phyloP scores from a whole-genome alignment of 2,797 vertebrate genomes.

The Potorous gilbertii region DNA sequence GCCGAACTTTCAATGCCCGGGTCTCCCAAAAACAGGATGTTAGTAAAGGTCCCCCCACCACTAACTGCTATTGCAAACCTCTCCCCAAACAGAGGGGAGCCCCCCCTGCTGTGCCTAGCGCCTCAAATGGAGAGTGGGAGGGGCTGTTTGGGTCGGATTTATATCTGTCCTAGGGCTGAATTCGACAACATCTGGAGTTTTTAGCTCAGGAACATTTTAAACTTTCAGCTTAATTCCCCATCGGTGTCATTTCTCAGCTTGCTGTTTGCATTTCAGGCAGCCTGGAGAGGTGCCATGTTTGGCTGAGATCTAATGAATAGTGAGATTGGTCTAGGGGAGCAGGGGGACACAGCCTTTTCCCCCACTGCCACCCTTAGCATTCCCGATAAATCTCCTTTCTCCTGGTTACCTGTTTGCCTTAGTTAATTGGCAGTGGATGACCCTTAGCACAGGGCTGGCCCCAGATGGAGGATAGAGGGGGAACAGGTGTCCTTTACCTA shows the following conservation, averaged over 20 bases:
- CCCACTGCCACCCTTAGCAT: background rate
- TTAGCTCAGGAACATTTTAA: background rate
- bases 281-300: background rate
- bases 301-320: background rate
- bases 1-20: background rate
- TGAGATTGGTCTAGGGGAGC: background rate
- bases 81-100: background rate
- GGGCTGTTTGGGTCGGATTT: background rate
- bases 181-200: background rate
- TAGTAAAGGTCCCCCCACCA: background rate
- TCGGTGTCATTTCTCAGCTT: background rate
- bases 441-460: background rate
- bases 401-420: background rate
- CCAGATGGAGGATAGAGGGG: background rate
- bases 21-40: background rate
- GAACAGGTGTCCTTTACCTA: background rate
- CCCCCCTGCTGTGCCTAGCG: background rate
- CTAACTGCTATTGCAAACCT: background rate
- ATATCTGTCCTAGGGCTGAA: background rate
- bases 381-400: background rate
- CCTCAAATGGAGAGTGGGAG: background rate
- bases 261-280: conserved; percentile 32
- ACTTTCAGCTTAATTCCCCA: background rate
- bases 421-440: background rate
- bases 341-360: background rate